phyloP scores from a whole-genome alignment of 2,797 vertebrate genomes.

The Sebastes iracundus region DNA sequence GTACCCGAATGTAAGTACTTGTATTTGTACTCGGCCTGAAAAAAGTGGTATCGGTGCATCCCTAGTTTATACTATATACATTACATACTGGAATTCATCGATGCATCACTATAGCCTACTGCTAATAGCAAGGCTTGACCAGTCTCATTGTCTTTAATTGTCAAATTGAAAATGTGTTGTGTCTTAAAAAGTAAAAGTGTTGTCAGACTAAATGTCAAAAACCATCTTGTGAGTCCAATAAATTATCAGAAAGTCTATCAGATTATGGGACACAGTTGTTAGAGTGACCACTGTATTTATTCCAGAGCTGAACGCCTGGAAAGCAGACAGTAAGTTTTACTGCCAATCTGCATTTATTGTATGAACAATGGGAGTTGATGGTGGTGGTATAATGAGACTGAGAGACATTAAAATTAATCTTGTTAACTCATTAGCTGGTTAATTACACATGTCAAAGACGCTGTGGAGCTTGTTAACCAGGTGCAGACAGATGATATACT shows the following conservation, averaged over 20 bases:
- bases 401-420: constrained; percentile 47
- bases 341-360: constrained; percentile 9
- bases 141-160: background rate
- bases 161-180: background rate
- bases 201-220: background rate
- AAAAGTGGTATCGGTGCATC: too few species aligned
- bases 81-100: background rate
- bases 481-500: constrained; percentile 56
- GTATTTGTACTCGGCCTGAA: too few species aligned
- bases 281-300: background rate
- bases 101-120: background rate
- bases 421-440: constrained; percentile 66
- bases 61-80: too few species aligned
- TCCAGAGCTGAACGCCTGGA: background rate
- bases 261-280: background rate
- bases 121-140: background rate
- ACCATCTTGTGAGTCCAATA: background rate
- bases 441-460: constrained; percentile 57
- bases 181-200: background rate
- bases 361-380: constrained; percentile 33
- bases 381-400: constrained; percentile 19
- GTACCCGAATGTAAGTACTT: too few species aligned
- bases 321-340: constrained; percentile 1
- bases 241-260: background rate
- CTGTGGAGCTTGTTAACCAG: constrained; percentile 59